These are phyloP conservation scores for Lycocerus yunnanus DNA, from an alignment of 2,888 invertebrate species.

Conservation along the genomic window DNA sequence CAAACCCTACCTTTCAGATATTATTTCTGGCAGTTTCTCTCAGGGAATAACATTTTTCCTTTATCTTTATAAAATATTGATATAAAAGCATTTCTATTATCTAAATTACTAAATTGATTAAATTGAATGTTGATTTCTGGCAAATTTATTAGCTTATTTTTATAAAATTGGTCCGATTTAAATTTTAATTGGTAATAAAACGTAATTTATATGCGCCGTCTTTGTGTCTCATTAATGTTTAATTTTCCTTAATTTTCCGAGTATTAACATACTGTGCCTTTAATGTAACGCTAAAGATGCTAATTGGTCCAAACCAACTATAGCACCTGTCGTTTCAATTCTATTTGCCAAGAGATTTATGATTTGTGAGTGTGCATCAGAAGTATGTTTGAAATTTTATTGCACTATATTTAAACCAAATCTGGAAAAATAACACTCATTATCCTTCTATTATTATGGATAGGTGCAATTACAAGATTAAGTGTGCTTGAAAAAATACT, in stretches of 20 bases:
- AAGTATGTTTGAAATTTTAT: constrained; percentile 11
- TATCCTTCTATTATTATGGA: constrained; percentile 2
- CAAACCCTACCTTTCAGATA: background rate
- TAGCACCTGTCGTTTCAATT: constrained; percentile 8
- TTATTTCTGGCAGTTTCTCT: background rate
- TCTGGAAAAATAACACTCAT: background rate
- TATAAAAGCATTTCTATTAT: background rate
- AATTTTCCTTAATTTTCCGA: constrained; percentile 20
- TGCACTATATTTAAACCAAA: constrained; percentile 9
- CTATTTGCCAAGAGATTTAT: constrained; percentile 12
- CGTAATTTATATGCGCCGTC: background rate
- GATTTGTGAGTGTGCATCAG: constrained; percentile 12
- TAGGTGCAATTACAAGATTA: constrained; percentile 6
- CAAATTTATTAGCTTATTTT: background rate
- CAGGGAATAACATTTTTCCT: background rate
- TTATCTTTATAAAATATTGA: background rate
- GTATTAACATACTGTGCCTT: constrained; percentile 17
- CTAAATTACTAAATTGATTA: background rate
- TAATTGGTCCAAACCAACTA: constrained; percentile 8
- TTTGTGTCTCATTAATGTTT: constrained; percentile 15
- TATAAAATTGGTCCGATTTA: background rate
- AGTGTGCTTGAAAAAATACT: background rate
- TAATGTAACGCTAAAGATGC: constrained; percentile 2
- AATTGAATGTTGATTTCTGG: background rate
- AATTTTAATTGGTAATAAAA: background rate